Evolutionary conservation across 1,140 invertebrate genomes (phyloP).

Genomic region (Drosophila sechellia): DNA sequence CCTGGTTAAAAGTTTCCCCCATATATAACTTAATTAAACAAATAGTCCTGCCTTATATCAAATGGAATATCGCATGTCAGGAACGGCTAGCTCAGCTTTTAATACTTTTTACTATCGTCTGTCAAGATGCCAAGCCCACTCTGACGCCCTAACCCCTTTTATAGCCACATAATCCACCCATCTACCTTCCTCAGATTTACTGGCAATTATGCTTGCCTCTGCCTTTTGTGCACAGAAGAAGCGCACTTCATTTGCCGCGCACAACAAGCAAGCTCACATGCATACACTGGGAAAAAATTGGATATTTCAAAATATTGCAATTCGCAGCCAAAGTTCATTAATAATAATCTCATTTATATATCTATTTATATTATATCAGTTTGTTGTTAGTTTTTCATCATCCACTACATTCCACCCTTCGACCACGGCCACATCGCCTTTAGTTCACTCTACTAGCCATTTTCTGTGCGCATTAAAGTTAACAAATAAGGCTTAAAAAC

Average conservation of each 20-base stretch:
- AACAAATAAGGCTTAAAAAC: slow-evolving; percentile 81
- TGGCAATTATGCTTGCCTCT: slow-evolving; percentile 54
- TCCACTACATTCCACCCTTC: not conserved
- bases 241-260: slow-evolving; percentile 58
- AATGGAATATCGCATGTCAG: slow-evolving; percentile 34
- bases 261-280: slow-evolving; percentile 33
- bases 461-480: slow-evolving; percentile 57
- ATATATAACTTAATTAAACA: slow-evolving; percentile 8
- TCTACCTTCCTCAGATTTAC: slow-evolving; percentile 16
- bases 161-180: slow-evolving; percentile 23
- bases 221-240: slow-evolving; percentile 40
- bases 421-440: slow-evolving; percentile 26
- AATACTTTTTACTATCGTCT: slow-evolving; percentile 22
- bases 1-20: not conserved
- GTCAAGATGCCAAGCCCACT: slow-evolving; percentile 15
- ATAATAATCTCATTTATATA: too few relatives aligned
- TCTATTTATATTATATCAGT: too few relatives aligned
- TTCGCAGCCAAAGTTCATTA: too few relatives aligned
- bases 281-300: slow-evolving; percentile 15
- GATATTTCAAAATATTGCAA: too few relatives aligned
- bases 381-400: not conserved
- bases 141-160: not conserved
- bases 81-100: slow-evolving; percentile 1
- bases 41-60: not conserved
- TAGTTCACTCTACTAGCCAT: slow-evolving; percentile 22